Evolutionary conservation across 2,113 vertebrate species (phyloP), one percentile per base, ranked within the genome.

Genomic region (Melanerpes aurifrons): DNA sequence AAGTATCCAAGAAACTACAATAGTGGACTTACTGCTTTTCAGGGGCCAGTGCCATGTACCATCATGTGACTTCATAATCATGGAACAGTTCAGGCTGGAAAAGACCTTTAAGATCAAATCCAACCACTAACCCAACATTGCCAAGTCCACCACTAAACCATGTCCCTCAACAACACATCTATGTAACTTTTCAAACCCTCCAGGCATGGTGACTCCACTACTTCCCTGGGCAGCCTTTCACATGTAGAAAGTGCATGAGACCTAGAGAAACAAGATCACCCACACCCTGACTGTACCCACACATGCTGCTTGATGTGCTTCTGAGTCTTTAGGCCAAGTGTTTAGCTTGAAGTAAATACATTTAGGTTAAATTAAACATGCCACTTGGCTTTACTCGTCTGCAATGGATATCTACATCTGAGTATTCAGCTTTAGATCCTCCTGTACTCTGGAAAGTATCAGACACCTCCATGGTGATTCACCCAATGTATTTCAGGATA

Each of bases 401-500:
- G 16, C 40, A 59, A 35, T 35, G 21, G 32, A 7, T 67, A 71
- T n/a, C 57, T 26, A 10, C 76, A 86, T 22, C n/a, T 57, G n/a
- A 83, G 8, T 12, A 48, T n/a, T 71, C 53, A 86, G 66, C 66
- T 69, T 62, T 45, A 66, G 50, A 66, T 74, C 45, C 53, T 78
- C 20, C 66, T 78, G 58, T 16, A 10, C 25, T 75, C 54, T 58
- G 69, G 32, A 62, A 90, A 81, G 80, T 81, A 71, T 2, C 22
- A 93, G 54, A 47, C 48, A 80, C 31, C 77, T 63, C 25, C 53
- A 54, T n/a, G 35, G 40, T 91, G 82, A 93, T 82, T 96, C 86
- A 96, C 72, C 16, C 50, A 66, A 63, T 32, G 24, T 10, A 68
- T 74, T 78, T 92, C 73, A 45, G 66, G 58, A 88, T 43, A 83